These are phyloP conservation scores for Urocolius indicus DNA, from an alignment of 2,113 vertebrate genomes.

Conservation along the genomic window DNA sequence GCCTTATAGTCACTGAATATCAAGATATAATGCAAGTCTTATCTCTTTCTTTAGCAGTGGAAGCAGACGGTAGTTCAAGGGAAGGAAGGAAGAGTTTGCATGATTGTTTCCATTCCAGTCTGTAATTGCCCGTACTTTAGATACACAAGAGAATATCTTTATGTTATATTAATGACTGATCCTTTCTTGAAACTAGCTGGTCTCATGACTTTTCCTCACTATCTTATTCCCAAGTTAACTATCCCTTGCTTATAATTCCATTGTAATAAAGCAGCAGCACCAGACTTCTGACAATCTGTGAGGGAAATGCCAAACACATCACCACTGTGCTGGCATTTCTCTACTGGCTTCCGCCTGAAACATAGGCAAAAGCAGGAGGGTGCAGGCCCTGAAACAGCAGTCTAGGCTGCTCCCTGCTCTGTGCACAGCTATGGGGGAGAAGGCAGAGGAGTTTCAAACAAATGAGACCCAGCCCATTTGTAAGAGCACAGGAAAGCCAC, in stretches of 20 bases:
- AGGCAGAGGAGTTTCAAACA: not conserved
- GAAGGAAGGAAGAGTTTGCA: not conserved
- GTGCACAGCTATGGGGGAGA: not conserved
- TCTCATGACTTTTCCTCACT: not conserved
- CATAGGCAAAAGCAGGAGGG: not conserved
- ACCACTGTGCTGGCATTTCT: not conserved
- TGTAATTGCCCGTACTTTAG: not conserved
- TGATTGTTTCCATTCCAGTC: not conserved
- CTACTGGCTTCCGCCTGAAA: not conserved
- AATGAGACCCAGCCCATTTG: not conserved
- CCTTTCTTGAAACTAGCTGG: not conserved
- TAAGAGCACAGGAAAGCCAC: not conserved
- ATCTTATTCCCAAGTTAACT: not conserved
- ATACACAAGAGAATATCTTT: not conserved
- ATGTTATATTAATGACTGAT: not conserved
- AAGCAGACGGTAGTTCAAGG: not conserved
- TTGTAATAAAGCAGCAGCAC: not conserved
- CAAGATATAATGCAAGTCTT: not conserved
- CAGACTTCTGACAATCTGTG: not conserved
- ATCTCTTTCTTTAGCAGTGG: not conserved
- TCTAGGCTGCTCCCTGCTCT: not conserved
- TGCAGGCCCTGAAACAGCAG: not conserved
- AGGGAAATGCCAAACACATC: rapidly evolving
- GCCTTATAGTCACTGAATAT: not conserved
- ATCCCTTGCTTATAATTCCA: not conserved